Base-by-base conservation (phyloP, 1,140 invertebrate genomes). In the Ips nitidus region DNA sequence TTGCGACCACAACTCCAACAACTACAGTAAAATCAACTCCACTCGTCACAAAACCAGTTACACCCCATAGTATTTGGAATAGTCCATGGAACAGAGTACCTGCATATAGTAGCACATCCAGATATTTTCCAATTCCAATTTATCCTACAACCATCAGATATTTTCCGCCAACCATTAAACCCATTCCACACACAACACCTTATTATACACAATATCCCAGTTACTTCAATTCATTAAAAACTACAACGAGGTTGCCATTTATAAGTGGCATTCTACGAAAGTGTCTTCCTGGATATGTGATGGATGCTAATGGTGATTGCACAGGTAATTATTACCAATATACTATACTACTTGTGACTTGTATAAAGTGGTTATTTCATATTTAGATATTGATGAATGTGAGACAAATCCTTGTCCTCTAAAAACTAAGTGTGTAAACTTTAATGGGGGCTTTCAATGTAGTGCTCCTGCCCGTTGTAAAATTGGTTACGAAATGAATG, bases 371-470 rank as follows among this genome's bases (percentile, higher is more conserved):
- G 2, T 50, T 64, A 45, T 42, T 41, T 38, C 3, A 65, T 39
- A 3, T 72, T 3, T 38, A 84, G 83, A 84, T 74, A 78, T 82
- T 41, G 79, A 85, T 65, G 83, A 85, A 75, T 85, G 83, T 60
- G 64, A 75, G 42, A 75, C 66, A 40, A 80, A 81, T 50, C 79
- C 83, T 0, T 85, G 83, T 70, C 71, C 63, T 1, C 75, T 69
- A 22, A 75, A 80, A 41, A 76, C 83, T 60, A 80, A 78, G 45
- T 90, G 89, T 75, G 76, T 84, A 42, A 87, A 87, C 73, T 83
- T 82, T 6, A 82, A 83, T 37, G 85, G 86, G 0, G 82, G 83
- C 36, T 86, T 80, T 70, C 80, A 85, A 53, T 92, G 90, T 76
- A 78, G 84, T 62, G 78, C 75, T 2, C 71, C 77, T 4, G 52